Evolutionary conservation across 2,113 vertebrate genomes (phyloP).

Genomic region (Phalacrocorax pelagicus): DNA sequence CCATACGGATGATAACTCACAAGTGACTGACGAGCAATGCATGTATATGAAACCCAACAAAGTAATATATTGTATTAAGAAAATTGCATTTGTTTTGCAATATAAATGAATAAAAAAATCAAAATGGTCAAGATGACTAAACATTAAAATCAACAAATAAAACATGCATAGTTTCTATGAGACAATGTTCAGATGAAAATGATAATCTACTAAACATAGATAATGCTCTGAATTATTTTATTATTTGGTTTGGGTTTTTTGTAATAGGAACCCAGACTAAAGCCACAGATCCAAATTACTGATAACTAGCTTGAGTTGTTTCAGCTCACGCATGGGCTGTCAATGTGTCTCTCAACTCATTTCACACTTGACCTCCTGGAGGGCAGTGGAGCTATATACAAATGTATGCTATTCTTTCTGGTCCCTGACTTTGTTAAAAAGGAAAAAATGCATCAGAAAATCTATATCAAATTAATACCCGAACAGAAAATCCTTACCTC

Average conservation of each 20-base stretch:
- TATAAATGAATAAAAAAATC: neutral
- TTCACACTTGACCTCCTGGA: slow-evolving; percentile 45
- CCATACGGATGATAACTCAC: neutral
- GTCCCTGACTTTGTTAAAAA: neutral
- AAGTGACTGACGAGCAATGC: neutral
- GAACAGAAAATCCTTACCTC: neutral
- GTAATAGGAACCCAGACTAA: neutral
- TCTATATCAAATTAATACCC: neutral
- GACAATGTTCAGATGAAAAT: neutral
- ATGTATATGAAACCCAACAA: neutral
- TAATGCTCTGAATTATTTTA: neutral
- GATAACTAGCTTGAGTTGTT: neutral
- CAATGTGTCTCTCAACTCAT: slow-evolving; percentile 26
- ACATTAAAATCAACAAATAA: neutral
- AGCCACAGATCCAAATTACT: slow-evolving; percentile 27
- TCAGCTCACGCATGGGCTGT: neutral
- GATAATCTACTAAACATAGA: neutral
- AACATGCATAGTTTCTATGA: neutral
- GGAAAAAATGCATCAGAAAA: neutral
- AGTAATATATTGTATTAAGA: neutral
- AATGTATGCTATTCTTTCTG: neutral
- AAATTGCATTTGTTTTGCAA: neutral
- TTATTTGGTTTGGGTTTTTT: slow-evolving; percentile 13
- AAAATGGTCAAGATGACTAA: neutral
- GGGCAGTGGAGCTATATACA: neutral